These are phyloP conservation scores for Eriocheir sinensis DNA, from an alignment of 1,140 invertebrate genomes.

Conservation along the genomic window DNA sequence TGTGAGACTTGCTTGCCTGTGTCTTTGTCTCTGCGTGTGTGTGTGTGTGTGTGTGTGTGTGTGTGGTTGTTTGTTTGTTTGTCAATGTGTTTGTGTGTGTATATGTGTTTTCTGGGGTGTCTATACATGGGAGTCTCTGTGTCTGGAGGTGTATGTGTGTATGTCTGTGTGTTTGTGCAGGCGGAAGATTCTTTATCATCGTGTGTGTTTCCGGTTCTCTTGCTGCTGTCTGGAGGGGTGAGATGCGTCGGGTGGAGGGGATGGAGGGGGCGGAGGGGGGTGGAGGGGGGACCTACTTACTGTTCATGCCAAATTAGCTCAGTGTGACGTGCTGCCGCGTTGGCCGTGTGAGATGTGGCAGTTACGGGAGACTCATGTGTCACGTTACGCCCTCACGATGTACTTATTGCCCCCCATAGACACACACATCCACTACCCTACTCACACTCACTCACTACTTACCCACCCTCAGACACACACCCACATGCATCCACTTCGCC, in stretches of 20 bases:
- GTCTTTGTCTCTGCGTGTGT: too few relatives aligned
- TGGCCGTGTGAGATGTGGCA: constrained; percentile 9
- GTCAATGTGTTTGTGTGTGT: background rate
- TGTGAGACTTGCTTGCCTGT: too few relatives aligned
- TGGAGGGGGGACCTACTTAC: background rate
- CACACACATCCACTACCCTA: too few relatives aligned
- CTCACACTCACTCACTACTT: too few relatives aligned
- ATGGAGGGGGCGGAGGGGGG: background rate
- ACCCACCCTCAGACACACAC: too few relatives aligned
- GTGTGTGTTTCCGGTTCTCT: constrained; percentile 44
- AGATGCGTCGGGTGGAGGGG: background rate
- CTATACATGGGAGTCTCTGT: background rate
- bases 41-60: background rate
- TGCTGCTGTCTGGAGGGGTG: background rate
- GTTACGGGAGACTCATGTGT: constrained; percentile 53
- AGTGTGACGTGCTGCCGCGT: constrained; percentile 4
- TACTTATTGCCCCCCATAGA: constrained; percentile 57
- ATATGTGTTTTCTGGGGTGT: background rate
- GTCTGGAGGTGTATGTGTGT: constrained; percentile 39
- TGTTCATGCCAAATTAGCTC: constrained; percentile 49
- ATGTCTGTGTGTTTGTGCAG: constrained; percentile 42
- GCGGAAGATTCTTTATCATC: constrained; percentile 32
- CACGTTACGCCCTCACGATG: constrained; percentile 48
- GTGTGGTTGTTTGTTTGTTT: background rate
- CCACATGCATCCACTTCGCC: too few relatives aligned